These are phyloP conservation scores for Petaurus breviceps DNA, from an alignment of 2,113 vertebrate genomes.

Conservation along the genomic window DNA sequence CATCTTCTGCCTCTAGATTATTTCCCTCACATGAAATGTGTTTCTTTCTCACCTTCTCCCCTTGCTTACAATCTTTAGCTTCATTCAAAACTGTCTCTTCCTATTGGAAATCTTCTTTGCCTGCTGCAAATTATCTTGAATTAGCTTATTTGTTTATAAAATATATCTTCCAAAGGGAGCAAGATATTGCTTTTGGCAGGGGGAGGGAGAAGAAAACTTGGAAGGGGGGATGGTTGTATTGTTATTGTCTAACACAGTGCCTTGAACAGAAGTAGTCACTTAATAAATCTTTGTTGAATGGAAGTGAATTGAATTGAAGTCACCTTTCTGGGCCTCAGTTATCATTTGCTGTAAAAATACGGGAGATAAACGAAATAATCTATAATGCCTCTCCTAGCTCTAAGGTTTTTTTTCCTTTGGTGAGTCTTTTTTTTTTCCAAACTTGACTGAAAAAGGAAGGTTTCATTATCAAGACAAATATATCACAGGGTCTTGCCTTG, in stretches of 20 bases:
- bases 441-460: conserved; percentile 17
- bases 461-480: conserved; percentile 24
- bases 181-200: neutral
- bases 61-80: neutral
- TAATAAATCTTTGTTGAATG: neutral
- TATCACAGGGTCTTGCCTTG: neutral
- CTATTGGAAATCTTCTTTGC: neutral
- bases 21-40: neutral
- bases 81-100: neutral
- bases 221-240: neutral
- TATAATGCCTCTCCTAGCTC: neutral
- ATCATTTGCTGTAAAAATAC: neutral
- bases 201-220: no score
- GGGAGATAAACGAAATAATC: neutral
- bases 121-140: neutral
- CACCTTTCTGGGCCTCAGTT: neutral
- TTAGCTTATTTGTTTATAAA: neutral
- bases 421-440: neutral
- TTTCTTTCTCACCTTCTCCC: neutral
- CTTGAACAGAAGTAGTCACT: neutral
- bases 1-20: neutral
- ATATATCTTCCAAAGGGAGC: neutral
- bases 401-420: neutral
- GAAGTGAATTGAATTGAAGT: neutral
- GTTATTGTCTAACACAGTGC: neutral